These are phyloP conservation scores for Macrophya annulata DNA, from an alignment of 2,888 invertebrate genomes.

Conservation along the genomic window DNA sequence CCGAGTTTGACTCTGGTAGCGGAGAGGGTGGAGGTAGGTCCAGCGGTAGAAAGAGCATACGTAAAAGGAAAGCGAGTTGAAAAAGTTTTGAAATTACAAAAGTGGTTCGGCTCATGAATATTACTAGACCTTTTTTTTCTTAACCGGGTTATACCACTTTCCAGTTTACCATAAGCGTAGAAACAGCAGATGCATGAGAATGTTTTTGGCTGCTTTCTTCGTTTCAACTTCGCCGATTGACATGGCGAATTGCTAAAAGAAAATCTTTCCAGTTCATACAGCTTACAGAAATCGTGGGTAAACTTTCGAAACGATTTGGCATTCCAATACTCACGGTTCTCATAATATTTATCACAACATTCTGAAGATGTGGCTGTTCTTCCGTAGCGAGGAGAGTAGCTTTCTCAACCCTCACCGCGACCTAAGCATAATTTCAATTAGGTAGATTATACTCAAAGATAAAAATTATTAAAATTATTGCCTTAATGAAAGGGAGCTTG, in stretches of 20 bases:
- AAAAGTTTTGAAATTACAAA: constrained; percentile 51
- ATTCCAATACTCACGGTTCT: background rate
- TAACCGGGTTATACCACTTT: background rate
- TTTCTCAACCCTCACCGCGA: constrained; percentile 70
- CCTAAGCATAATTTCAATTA: constrained; percentile 79
- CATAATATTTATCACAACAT: constrained; percentile 5
- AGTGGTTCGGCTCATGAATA: constrained; percentile 48
- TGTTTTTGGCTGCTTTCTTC: background rate
- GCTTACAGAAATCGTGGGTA: background rate
- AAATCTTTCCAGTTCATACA: background rate
- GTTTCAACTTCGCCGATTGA: background rate
- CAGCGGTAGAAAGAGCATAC: constrained; percentile 51
- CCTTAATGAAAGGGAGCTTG: constrained; percentile 78
- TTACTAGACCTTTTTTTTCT: constrained; percentile 2
- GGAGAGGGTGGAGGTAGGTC: constrained; percentile 25
- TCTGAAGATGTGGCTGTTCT: background rate
- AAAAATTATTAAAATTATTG: constrained; percentile 80
- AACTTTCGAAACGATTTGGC: background rate
- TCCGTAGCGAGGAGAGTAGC: background rate
- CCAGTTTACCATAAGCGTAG: background rate
- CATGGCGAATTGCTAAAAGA: background rate
- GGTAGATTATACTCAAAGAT: constrained; percentile 79
- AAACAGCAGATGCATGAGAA: background rate
- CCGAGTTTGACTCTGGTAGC: constrained; percentile 58
- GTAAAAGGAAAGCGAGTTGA: constrained; percentile 41